Evolutionary conservation across 2,113 vertebrate genomes (phyloP).

Genomic region (Eubucco bourcierii): DNA sequence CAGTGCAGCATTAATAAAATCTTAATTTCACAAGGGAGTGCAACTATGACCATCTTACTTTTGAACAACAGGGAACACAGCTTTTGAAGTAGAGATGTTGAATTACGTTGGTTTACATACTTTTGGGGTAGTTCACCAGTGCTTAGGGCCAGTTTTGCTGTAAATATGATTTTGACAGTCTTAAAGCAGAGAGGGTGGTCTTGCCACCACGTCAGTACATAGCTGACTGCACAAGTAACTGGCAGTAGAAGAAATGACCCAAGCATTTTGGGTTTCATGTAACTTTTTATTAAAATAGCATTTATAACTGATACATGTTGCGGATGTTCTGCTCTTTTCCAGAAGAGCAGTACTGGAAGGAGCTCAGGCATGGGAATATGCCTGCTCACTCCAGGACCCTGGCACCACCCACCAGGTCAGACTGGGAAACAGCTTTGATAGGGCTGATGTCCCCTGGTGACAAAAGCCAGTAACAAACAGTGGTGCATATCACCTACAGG

Average conservation of each 20-base stretch:
- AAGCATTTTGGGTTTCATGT: slow-evolving; percentile 1
- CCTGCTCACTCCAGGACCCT: neutral
- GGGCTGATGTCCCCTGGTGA: neutral
- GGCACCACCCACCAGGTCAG: neutral
- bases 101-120: rapidly evolving
- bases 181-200: no score
- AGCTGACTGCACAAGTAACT: neutral
- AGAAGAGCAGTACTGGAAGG: neutral
- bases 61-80: neutral
- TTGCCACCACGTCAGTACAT: neutral
- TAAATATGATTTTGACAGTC: no score
- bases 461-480: neutral
- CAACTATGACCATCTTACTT: neutral
- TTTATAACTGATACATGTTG: slow-evolving; percentile 63
- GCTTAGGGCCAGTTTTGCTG: neutral
- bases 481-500: neutral
- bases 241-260: neutral
- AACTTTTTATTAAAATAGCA: slow-evolving; percentile 78
- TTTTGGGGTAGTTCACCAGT: neutral
- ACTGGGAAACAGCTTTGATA: neutral
- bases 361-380: neutral
- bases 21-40: neutral
- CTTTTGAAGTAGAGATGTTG: neutral
- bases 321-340: slow-evolving; percentile 44
- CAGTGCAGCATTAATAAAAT: neutral